Evolutionary conservation across 2,797 vertebrate genomes (phyloP), one percentile per base, ranked within the genome.

Genomic region (Amblyopsis hoosieri): DNA sequence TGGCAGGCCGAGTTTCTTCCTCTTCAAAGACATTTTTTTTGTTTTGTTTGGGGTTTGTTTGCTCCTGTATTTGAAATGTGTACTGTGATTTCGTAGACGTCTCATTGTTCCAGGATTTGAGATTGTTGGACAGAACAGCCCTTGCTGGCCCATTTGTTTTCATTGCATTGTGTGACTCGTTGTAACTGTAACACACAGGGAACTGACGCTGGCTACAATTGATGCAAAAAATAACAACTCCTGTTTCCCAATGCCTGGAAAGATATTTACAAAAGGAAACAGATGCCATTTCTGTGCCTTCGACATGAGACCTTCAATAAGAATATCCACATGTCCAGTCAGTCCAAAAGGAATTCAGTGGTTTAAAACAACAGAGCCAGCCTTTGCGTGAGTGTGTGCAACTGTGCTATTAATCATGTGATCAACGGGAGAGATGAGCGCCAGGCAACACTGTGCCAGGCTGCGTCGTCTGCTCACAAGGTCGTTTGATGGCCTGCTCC

Each of bases 31-130:
- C 81, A 58, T 64, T 83, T 61, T 76, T 87, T 88, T 89, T 92
- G 89, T 92, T 92, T 89, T 88, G 86, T 90, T 91, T 91, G 85
- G 87, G 84, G 84, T 88, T 90, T 91, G 83, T 87, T 90, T 90
- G 84, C 82, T 87, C 82, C 76, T 89, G 89, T 85, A 89, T 86
- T 91, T 86, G 84, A 86, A 89, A 89, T 74, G 84, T 83, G 83
- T 76, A 80, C 87, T 62, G 75, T 71, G 88, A 89, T 90, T 91
- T 91, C 79, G 87, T 84, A 91, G 91, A 91, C 88, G 85, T 90
- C 81, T 87, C 86, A 91, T 93, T 93, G 92, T 93, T 92, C 85
- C 86, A 90, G 85, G 82, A 85, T 82, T 85, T 79, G 77, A 83
- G 85, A 88, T 89, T 86, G 87, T 88, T 87, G 84, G 85, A 85